Conservation (phyloP, 2,888 invertebrate species). For the Conistra vaccinii region DNA sequence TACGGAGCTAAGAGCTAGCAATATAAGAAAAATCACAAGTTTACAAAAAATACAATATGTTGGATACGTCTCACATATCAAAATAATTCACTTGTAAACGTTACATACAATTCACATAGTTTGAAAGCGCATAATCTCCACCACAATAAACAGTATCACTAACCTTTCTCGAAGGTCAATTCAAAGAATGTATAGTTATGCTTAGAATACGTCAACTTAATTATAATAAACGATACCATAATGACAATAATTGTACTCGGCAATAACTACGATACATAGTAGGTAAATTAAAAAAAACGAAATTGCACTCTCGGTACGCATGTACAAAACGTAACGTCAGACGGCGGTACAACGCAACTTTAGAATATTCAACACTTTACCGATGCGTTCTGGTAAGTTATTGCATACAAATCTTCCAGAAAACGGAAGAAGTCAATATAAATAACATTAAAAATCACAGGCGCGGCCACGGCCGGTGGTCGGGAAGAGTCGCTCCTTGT, state of each 20-base stretch:
- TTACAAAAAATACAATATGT: slow-evolving; percentile 77
- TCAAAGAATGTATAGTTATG: slow-evolving; percentile 90
- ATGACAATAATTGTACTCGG: slow-evolving; percentile 87
- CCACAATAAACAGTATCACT: slow-evolving; percentile 89
- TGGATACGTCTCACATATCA: slow-evolving; percentile 83
- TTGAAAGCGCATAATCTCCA: slow-evolving; percentile 82
- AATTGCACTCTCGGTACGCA: slow-evolving; percentile 82
- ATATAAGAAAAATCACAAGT: slow-evolving; percentile 88
- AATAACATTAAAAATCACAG: slow-evolving; percentile 80
- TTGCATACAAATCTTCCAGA: slow-evolving; percentile 80
- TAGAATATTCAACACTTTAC: slow-evolving; percentile 88
- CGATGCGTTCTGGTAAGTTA: slow-evolving; percentile 79
- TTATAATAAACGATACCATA: slow-evolving; percentile 81
- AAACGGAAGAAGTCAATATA: slow-evolving; percentile 81
- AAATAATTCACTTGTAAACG: slow-evolving; percentile 80
- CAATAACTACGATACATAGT: slow-evolving; percentile 81
- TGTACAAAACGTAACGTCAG: slow-evolving; percentile 78
- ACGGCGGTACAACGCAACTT: slow-evolving; percentile 81
- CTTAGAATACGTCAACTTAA: slow-evolving; percentile 88
- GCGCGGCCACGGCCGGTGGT: slow-evolving; percentile 69
- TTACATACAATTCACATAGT: slow-evolving; percentile 81
- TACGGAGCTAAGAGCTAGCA: slow-evolving; percentile 87
- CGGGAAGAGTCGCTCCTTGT: slow-evolving; percentile 53
- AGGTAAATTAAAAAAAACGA: slow-evolving; percentile 77
- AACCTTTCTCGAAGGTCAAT: slow-evolving; percentile 90